These are phyloP conservation scores for Entelurus aequoreus DNA, from an alignment of 2,113 vertebrate species.

Conservation along the genomic window DNA sequence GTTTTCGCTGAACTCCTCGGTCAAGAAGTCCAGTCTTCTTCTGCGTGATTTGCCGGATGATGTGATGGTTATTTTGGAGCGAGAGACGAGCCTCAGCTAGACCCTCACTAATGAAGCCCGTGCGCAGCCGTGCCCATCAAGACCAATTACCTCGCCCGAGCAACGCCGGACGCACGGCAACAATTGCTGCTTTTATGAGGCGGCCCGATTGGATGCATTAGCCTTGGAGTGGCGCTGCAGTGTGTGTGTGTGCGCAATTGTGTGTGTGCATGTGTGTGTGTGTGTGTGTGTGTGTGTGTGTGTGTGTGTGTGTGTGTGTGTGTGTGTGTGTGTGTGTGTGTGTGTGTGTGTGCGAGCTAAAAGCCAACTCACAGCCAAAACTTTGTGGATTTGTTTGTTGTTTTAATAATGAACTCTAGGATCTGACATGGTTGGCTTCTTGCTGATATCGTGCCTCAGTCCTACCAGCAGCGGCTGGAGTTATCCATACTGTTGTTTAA, in stretches of 20 bases:
- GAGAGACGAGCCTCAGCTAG: too few relatives aligned
- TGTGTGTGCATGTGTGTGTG: neutral
- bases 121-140: neutral
- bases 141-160: conserved; percentile 24
- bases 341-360: neutral
- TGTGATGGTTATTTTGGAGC: conserved; percentile 2
- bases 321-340: neutral
- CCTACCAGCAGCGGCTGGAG: too few relatives aligned
- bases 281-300: too few relatives aligned
- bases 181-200: conserved; percentile 45
- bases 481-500: too few relatives aligned
- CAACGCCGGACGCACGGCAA: neutral
- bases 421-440: too few relatives aligned
- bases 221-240: conserved; percentile 1
- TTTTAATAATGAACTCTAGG: neutral
- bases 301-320: too few relatives aligned
- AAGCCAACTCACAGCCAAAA: neutral
- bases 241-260: neutral
- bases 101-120: neutral
- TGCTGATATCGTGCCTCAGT: too few relatives aligned
- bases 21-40: neutral
- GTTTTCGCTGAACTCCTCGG: neutral
- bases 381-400: neutral
- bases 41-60: neutral
- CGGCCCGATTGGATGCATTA: conserved; percentile 36